A percentile compares a stretch with the other conserved stretches of the same genome.
Conservation (phyloP, 2,797 vertebrate species). For the Premnoplex brunnescens region DNA sequence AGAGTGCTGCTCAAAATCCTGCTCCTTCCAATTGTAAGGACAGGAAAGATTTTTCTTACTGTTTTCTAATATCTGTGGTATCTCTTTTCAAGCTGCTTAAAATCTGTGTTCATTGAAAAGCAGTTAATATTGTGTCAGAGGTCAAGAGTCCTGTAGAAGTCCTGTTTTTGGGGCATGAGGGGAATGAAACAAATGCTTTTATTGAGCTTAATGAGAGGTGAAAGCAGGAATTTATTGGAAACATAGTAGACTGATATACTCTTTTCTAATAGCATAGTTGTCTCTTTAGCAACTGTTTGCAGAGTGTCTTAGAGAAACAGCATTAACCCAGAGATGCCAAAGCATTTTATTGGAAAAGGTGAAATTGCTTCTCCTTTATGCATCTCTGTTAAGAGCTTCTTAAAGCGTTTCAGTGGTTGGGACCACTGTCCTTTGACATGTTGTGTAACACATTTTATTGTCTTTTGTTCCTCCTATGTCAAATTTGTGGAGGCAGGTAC, state of each 20-base stretch:
- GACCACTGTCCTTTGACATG: background rate
- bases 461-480: background rate
- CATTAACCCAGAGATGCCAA: background rate
- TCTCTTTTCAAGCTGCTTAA: background rate
- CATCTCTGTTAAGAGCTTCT: background rate
- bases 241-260: background rate
- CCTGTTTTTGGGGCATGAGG: background rate
- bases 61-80: background rate
- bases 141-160: background rate
- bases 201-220: background rate
- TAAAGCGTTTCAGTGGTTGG: background rate
- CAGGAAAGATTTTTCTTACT: background rate
- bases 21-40: background rate
- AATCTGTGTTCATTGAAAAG: background rate
- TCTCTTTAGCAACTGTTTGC: background rate
- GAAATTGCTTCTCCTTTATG: background rate
- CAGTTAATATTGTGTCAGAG: background rate
- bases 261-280: background rate
- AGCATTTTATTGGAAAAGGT: background rate
- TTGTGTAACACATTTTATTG: background rate
- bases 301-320: background rate
- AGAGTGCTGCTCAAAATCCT: background rate
- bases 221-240: background rate
- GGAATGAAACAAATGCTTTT: background rate
- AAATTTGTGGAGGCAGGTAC: background rate